These are phyloP conservation scores for Tachyglossus aculeatus DNA, from an alignment of 2,797 vertebrate genomes.

Conservation along the genomic window DNA sequence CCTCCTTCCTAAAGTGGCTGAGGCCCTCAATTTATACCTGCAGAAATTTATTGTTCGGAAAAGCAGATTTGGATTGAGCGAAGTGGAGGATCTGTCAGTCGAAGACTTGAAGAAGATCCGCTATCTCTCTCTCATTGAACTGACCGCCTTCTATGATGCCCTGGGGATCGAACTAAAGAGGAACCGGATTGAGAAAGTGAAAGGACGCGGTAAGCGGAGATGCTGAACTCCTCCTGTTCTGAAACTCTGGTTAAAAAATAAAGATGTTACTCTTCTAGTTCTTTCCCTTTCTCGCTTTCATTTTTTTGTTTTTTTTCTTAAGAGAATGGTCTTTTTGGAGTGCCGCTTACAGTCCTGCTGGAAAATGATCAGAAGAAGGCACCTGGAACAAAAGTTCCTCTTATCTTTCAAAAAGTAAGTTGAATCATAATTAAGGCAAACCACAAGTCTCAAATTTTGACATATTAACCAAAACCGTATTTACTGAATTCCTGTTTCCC, in stretches of 20 bases:
- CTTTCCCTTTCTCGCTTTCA: background rate
- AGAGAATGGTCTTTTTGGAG: constrained; percentile 91
- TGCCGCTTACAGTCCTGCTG: constrained; percentile 83
- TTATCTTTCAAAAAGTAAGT: constrained; percentile 91
- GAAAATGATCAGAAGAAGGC: constrained; percentile 89
- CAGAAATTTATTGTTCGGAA: constrained; percentile 78
- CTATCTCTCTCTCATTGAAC: constrained; percentile 90
- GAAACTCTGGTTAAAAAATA: background rate
- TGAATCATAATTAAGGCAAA: background rate
- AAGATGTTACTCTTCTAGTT: background rate
- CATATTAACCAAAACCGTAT: too few relatives aligned
- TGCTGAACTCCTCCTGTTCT: fast-evolving
- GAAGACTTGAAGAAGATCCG: constrained; percentile 88
- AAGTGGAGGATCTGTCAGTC: constrained; percentile 86
- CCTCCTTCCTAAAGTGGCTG: constrained; percentile 9
- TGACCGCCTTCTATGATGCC: constrained; percentile 88
- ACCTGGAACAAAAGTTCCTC: constrained; percentile 88
- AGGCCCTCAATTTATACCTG: constrained; percentile 29
- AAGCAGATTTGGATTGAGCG: constrained; percentile 83
- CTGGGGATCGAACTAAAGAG: constrained; percentile 89
- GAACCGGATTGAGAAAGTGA: constrained; percentile 75
- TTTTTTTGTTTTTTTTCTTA: constrained; percentile 33
- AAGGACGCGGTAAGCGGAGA: constrained; percentile 77
- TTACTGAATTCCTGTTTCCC: too few relatives aligned
- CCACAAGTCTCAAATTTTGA: background rate